A percentile compares a stretch with the other conserved stretches of the same genome.
These are phyloP conservation scores for Carettochelys insculpta DNA, from an alignment of 2,113 vertebrate species.

Conservation along the genomic window DNA sequence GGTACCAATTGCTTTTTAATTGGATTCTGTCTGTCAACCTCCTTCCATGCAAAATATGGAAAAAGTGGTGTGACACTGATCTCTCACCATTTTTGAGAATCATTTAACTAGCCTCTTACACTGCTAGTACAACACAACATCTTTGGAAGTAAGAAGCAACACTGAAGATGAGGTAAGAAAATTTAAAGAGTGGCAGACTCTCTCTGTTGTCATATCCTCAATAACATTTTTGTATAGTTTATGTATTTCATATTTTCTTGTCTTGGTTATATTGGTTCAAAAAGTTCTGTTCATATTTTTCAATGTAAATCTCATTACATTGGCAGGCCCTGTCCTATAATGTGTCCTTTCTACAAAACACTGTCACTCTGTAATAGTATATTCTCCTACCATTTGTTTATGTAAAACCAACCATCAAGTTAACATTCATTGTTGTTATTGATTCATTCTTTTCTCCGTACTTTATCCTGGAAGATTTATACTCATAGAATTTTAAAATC, in stretches of 20 bases:
- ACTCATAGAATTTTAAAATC: background rate
- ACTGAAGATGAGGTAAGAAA: background rate
- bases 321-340: background rate
- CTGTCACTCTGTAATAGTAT: background rate
- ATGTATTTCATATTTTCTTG: background rate
- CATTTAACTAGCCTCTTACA: background rate
- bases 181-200: background rate
- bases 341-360: background rate
- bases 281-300: background rate
- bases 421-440: background rate
- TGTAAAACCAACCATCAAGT: constrained; percentile 19
- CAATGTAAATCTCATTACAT: background rate
- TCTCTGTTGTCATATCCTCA: background rate
- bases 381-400: background rate
- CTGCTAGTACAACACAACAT: background rate
- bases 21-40: background rate
- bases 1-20: background rate
- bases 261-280: background rate
- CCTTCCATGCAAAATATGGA: background rate
- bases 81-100: background rate
- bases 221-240: constrained; percentile 7
- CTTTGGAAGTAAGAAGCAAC: background rate
- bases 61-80: background rate
- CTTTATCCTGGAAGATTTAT: background rate
- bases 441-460: background rate